These are phyloP conservation scores for Pristionchus japonicus DNA, from an alignment of 2,888 invertebrate genomes.

Conservation along the genomic window DNA sequence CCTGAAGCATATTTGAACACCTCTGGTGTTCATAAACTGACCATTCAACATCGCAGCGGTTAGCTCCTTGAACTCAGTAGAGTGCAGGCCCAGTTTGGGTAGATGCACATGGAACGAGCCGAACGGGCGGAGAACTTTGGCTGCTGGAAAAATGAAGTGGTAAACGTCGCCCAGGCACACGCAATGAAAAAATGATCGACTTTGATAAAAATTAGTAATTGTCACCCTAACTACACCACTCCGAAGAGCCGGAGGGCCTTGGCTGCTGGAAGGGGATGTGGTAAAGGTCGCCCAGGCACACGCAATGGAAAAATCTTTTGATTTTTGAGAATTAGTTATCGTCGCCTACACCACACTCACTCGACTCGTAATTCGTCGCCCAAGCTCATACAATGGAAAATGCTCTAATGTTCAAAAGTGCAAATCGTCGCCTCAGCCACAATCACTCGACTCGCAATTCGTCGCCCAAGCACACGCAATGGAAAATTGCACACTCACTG, in stretches of 20 bases:
- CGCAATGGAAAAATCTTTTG: background rate
- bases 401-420: too few relatives aligned
- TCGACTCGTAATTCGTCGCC: background rate
- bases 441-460: background rate
- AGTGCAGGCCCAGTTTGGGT: background rate
- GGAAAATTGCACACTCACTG: too few relatives aligned
- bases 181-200: background rate
- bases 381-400: too few relatives aligned
- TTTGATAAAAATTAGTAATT: too few relatives aligned
- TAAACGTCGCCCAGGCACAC: background rate
- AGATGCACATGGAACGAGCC: background rate
- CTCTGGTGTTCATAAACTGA: background rate
- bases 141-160: background rate
- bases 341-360: too few relatives aligned
- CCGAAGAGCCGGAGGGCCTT: background rate
- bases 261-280: background rate
- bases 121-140: background rate
- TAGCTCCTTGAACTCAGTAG: background rate
- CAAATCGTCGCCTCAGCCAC: too few relatives aligned
- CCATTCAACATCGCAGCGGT: background rate
- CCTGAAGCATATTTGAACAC: background rate
- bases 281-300: background rate
- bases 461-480: background rate
- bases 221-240: too few relatives aligned
- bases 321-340: too few relatives aligned